phyloP scores from a whole-genome alignment of 2,888 invertebrate genomes.

The Anthrax anthrax region DNA sequence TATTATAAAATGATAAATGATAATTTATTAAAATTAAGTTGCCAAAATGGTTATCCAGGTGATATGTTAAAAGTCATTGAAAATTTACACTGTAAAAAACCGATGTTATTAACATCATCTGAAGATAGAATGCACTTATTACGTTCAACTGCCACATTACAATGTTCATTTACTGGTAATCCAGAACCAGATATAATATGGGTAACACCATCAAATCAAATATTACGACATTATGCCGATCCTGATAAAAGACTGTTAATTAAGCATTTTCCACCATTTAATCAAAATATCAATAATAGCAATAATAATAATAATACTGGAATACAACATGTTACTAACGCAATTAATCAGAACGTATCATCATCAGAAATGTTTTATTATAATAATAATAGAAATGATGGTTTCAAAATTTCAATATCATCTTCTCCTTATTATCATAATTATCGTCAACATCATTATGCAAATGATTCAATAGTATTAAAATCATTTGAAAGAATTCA shows the following conservation, averaged over 20 bases:
- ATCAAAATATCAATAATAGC: neutral
- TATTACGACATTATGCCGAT: constrained; percentile 60
- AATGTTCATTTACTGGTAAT: constrained; percentile 63
- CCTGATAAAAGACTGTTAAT: neutral
- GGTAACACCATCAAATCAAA: constrained; percentile 61
- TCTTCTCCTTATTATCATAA: neutral
- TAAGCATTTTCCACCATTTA: neutral
- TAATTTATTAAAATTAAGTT: constrained; percentile 43
- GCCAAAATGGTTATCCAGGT: constrained; percentile 48
- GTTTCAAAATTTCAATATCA: neutral
- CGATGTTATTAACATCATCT: constrained; percentile 44
- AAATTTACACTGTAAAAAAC: constrained; percentile 56
- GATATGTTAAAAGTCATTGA: constrained; percentile 57
- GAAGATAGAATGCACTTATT: constrained; percentile 49
- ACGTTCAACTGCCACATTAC: constrained; percentile 52
- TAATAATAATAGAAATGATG: neutral
- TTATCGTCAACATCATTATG: neutral
- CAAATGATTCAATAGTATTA: too few species aligned
- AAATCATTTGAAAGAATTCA: constrained; percentile 11
- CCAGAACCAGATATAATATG: constrained; percentile 71
- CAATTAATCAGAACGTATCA: too few species aligned
- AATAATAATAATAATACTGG: neutral
- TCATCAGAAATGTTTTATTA: too few species aligned
- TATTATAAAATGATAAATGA: neutral
- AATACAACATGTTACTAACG: too few species aligned